Conservation (phyloP, 2,888 invertebrate genomes). For the Leptarthrus brevirostris region DNA sequence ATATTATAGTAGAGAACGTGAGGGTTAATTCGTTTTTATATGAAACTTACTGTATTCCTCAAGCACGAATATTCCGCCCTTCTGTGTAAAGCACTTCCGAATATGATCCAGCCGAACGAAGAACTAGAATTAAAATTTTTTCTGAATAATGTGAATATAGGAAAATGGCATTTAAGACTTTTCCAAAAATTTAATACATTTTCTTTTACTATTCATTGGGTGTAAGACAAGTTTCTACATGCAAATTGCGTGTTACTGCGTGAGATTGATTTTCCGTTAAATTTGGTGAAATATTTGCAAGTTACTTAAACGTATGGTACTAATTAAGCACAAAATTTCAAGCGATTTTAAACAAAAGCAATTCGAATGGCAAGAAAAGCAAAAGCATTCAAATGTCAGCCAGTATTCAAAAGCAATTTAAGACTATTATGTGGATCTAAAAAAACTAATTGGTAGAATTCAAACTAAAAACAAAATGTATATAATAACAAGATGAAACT, state of each 20-base stretch:
- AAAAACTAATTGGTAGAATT: slow-evolving; percentile 21
- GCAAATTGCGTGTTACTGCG: slow-evolving; percentile 37
- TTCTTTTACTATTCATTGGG: not conserved
- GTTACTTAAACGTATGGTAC: slow-evolving; percentile 17
- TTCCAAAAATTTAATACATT: not conserved
- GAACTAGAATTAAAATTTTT: slow-evolving; percentile 80
- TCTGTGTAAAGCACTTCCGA: slow-evolving; percentile 99
- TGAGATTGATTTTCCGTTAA: not conserved
- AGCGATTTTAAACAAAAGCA: slow-evolving; percentile 33
- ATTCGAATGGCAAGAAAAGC: slow-evolving; percentile 23
- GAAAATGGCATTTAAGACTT: not conserved
- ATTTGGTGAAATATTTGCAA: not conserved
- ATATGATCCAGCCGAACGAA: slow-evolving; percentile 99
- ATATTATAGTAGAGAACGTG: slow-evolving; percentile 57
- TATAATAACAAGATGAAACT: slow-evolving; percentile 30
- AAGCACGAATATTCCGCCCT: slow-evolving; percentile 98
- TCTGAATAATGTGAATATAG: not conserved
- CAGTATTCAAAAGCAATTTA: slow-evolving; percentile 26
- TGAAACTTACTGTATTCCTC: slow-evolving; percentile 97
- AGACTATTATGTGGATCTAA: not conserved
- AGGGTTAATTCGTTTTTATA: not conserved
- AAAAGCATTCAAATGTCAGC: slow-evolving; percentile 39
- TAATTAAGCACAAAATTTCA: slow-evolving; percentile 24
- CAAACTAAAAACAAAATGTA: slow-evolving; percentile 34
- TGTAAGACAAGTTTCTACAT: slow-evolving; percentile 31